These are phyloP conservation scores for Paratrypauchen microcephalus DNA, from an alignment of 2,797 vertebrate genomes.

Conservation along the genomic window DNA sequence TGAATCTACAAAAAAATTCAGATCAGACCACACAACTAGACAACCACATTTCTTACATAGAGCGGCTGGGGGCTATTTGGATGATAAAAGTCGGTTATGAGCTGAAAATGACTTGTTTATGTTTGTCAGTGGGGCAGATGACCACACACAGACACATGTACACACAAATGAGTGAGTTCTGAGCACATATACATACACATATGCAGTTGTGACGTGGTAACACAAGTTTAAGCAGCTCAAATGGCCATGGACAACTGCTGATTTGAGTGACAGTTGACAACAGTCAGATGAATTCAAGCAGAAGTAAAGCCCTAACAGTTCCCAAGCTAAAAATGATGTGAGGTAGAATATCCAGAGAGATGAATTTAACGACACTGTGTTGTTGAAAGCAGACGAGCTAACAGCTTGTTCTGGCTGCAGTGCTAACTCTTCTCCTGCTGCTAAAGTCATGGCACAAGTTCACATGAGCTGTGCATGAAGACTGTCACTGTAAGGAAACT, in stretches of 20 bases:
- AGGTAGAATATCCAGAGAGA: neutral
- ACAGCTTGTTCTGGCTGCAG: slow-evolving; percentile 1
- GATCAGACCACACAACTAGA: slow-evolving; percentile 21
- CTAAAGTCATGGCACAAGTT: neutral
- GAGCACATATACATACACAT: neutral
- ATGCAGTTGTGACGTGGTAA: slow-evolving; percentile 1
- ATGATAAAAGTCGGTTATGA: slow-evolving; percentile 47
- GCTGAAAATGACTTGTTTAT: slow-evolving; percentile 35
- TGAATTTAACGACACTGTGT: neutral
- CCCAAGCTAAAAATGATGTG: neutral
- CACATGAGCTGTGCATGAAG: neutral
- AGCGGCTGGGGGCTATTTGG: slow-evolving; percentile 8
- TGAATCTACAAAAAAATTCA: neutral
- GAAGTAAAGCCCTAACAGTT: neutral
- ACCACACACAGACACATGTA: slow-evolving; percentile 26
- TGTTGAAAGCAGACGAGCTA: neutral
- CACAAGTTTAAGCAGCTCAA: slow-evolving; percentile 9
- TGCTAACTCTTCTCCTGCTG: neutral
- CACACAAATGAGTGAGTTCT: neutral
- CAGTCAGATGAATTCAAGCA: neutral
- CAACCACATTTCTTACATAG: neutral
- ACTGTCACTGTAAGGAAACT: neutral
- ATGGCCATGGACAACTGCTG: slow-evolving; percentile 40
- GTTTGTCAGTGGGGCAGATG: slow-evolving; percentile 23
- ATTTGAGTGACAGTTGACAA: slow-evolving; percentile 24